phyloP scores from a whole-genome alignment of 2,888 invertebrate species.

The Ptilodon capucinus region DNA sequence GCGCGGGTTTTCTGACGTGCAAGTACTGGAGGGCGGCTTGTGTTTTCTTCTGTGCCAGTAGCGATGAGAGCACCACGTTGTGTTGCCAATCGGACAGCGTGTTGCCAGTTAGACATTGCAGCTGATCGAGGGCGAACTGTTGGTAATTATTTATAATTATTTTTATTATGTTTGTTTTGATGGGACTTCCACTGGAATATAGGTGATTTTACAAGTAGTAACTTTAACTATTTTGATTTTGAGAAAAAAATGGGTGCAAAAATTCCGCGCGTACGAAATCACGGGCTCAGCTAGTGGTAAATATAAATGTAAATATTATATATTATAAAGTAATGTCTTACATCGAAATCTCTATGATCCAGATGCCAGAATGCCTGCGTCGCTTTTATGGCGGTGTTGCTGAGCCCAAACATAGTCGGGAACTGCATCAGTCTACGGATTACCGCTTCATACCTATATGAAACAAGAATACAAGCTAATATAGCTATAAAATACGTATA shows the following conservation, averaged over 20 bases:
- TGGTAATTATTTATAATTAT: too few relatives aligned
- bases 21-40: slow-evolving; percentile 88
- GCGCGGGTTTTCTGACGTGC: slow-evolving; percentile 81
- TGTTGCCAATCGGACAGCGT: slow-evolving; percentile 88
- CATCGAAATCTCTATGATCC: slow-evolving; percentile 92
- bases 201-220: too few relatives aligned
- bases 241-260: too few relatives aligned
- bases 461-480: neutral
- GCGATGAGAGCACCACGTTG: slow-evolving; percentile 84
- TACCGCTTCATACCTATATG: slow-evolving; percentile 80
- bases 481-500: slow-evolving; percentile 3
- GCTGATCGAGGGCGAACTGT: slow-evolving; percentile 85
- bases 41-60: slow-evolving; percentile 86
- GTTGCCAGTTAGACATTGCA: slow-evolving; percentile 84
- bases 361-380: slow-evolving; percentile 95
- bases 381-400: slow-evolving; percentile 88
- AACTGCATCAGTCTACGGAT: slow-evolving; percentile 90
- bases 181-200: too few relatives aligned
- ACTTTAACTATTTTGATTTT: too few relatives aligned
- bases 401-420: slow-evolving; percentile 90
- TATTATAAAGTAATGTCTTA: slow-evolving; percentile 68
- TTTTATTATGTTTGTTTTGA: too few relatives aligned
- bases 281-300: too few relatives aligned
- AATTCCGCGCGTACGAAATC: too few relatives aligned
- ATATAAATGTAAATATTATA: too few relatives aligned